Evolutionary conservation across 2,797 vertebrate genomes (phyloP).

Genomic region (Channallabes apus): DNA sequence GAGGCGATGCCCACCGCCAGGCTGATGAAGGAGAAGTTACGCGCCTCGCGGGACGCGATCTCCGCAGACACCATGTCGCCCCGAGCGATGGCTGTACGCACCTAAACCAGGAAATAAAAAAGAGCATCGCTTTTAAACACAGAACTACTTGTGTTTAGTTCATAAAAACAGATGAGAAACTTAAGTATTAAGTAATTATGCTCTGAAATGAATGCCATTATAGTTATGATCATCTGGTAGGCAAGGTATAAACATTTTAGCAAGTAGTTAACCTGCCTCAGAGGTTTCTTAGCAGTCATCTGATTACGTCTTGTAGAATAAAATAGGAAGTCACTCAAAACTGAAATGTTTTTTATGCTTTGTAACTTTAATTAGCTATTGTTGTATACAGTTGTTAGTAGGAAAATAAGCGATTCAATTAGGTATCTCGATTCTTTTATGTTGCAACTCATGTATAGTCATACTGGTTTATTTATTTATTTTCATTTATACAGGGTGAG

Average conservation of each 20-base stretch:
- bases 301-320: not conserved
- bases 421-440: too few species aligned
- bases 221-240: not conserved
- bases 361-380: not conserved
- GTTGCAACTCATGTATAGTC: too few species aligned
- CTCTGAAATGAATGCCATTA: not conserved
- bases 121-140: not conserved
- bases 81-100: constrained; percentile 87
- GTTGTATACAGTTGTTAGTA: not conserved
- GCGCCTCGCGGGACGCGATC: constrained; percentile 90
- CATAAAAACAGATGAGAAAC: not conserved
- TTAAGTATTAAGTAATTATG: not conserved
- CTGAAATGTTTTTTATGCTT: not conserved
- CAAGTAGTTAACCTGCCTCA: not conserved
- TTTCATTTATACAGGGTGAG: too few species aligned
- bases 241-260: not conserved
- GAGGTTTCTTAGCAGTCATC: not conserved
- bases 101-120: constrained; percentile 64
- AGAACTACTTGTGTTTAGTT: not conserved
- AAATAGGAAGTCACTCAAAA: not conserved
- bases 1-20: constrained; percentile 92
- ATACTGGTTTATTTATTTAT: too few species aligned
- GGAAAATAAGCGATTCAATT: too few species aligned
- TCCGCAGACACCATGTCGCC: constrained; percentile 94
- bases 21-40: constrained; percentile 97